Percentiles rank a stretch among this genome's conserved stretches.
Evolutionary conservation across 2,888 invertebrate species (phyloP).

Genomic region (Unio pictorum): DNA sequence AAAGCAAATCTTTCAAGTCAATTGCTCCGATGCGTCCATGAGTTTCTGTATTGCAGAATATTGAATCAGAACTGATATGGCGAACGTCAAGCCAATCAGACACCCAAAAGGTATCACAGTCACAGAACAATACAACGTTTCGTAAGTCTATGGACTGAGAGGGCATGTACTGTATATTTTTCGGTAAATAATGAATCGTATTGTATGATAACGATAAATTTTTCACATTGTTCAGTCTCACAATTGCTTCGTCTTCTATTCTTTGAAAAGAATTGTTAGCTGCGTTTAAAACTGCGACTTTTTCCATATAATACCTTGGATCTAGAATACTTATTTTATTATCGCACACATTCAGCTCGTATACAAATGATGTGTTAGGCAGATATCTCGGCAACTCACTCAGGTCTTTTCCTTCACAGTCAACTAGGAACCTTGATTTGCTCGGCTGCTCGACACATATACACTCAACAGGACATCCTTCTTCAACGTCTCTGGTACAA

Average conservation of each 20-base stretch:
- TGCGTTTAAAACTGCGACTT: neutral
- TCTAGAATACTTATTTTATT: conserved; percentile 3
- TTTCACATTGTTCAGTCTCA: neutral
- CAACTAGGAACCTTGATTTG: neutral
- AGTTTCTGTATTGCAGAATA: neutral
- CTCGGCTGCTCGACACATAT: conserved; percentile 5
- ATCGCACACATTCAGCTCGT: conserved; percentile 1
- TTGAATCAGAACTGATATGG: neutral
- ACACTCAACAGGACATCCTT: conserved; percentile 4
- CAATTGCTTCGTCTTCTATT: neutral
- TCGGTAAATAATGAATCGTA: neutral
- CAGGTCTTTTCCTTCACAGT: conserved; percentile 3
- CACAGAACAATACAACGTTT: neutral
- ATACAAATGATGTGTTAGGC: neutral
- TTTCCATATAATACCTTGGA: neutral
- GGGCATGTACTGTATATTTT: conserved; percentile 2
- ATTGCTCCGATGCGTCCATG: neutral
- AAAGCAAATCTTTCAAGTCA: too few species aligned
- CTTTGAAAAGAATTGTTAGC: neutral
- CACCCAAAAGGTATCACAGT: conserved; percentile 3
- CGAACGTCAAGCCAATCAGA: conserved; percentile 1
- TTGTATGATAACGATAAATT: too few species aligned
- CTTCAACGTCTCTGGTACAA: neutral
- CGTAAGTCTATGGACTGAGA: conserved; percentile 2
- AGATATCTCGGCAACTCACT: neutral